Evolutionary conservation across 2,113 vertebrate species (phyloP).

Genomic region (Amphiprion ocellaris): DNA sequence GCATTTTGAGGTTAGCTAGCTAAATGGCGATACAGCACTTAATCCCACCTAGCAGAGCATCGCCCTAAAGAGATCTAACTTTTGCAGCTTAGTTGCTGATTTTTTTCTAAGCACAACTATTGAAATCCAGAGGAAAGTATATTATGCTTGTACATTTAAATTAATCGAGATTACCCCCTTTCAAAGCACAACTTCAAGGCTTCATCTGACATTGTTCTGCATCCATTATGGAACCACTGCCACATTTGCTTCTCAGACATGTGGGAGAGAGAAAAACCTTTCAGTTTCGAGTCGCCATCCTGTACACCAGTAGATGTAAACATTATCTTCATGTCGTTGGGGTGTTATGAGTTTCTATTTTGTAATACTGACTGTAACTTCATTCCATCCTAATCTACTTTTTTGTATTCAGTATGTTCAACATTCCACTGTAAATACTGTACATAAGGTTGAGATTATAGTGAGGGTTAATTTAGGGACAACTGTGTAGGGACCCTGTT

Average conservation of each 20-base stretch:
- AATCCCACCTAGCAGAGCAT: conserved; percentile 6
- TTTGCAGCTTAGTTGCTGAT: conserved; percentile 26
- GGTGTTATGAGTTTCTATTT: conserved; percentile 70
- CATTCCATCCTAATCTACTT: conserved; percentile 81
- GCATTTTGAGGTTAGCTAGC: conserved; percentile 6
- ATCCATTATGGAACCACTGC: conserved; percentile 66
- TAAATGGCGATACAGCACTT: conserved; percentile 38
- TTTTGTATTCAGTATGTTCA: conserved; percentile 79
- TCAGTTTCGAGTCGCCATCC: conserved; percentile 37
- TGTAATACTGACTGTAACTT: conserved; percentile 74
- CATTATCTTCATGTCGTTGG: conserved; percentile 69
- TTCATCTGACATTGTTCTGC: conserved; percentile 32
- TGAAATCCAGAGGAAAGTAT: background rate
- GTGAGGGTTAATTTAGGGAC: conserved; percentile 75
- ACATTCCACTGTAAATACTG: conserved; percentile 87
- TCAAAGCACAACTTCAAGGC: conserved; percentile 72
- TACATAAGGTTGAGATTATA: conserved; percentile 80
- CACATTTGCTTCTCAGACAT: conserved; percentile 54
- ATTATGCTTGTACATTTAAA: conserved; percentile 29
- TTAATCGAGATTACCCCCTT: conserved; percentile 19
- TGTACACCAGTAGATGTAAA: conserved; percentile 62
- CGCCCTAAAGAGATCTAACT: conserved; percentile 21
- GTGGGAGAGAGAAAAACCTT: conserved; percentile 25
- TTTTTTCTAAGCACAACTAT: conserved; percentile 64
- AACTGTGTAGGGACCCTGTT: conserved; percentile 64